Evolutionary conservation across 2,888 invertebrate species (phyloP), one percentile per base, ranked within the genome.

Genomic region (Troglohyphantes excavatus): DNA sequence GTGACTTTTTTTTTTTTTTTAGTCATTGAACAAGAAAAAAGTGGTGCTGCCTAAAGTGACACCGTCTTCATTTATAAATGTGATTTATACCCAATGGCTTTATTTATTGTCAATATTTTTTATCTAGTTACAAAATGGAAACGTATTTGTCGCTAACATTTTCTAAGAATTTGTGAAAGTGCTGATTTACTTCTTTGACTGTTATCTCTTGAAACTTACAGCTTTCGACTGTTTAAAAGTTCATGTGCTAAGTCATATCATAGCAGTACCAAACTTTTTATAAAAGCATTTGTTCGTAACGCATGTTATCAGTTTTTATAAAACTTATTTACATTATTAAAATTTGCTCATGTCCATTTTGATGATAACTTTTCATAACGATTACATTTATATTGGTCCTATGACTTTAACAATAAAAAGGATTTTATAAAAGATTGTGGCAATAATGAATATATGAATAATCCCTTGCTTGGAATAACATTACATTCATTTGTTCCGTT

Each of bases 11-110:
- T 17, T 19, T 67, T 84, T 33, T 84, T 53, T 65, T 33, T 59
- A 87, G 87, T 87, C 21, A 87, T 87, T 65, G 87, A 79, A 53
- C 87, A 87, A 81, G 87, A 87, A 65, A 87, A 87, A 63, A 76
- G 85, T 85, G 72, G 72, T 73, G 87, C 87, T 81, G 87, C 87
- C 65, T 87, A 81, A 87, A 46, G 9, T 11, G 23, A 26, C 23
- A 21, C 61, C 46, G 29, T 81, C 73, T 46, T 53, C 73, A 72
- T 33, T 73, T 39, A 53, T 73, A 65, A 65, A 53, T 87, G 86
- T 75, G 76, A 85, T 85, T 85, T 76, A 76, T 85, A 76, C 33
- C 43, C 53, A 39, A 67, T 84, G 75, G 75, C 75, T 84, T 61
- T 76, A 84, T 68, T 85, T 59, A 85, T 59, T 85, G 76, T 85